Percentiles rank a stretch among this genome's conserved stretches.
These are phyloP conservation scores for Aplocera efformata DNA, from an alignment of 2,888 invertebrate species.

Conservation along the genomic window DNA sequence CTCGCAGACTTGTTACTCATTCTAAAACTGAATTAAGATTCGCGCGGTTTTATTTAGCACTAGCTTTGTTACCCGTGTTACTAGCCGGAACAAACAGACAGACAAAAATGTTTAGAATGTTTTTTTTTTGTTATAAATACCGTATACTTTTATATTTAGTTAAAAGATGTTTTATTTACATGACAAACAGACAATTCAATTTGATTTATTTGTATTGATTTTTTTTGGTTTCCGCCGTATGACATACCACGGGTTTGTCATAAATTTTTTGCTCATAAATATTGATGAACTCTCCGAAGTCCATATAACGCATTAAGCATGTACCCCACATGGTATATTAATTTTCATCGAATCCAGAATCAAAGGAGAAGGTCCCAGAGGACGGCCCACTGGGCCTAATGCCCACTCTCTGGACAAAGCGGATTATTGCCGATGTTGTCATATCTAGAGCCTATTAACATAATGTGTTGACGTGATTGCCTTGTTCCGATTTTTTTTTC, in stretches of 20 bases:
- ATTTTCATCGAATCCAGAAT: slow-evolving; percentile 72
- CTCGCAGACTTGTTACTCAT: not conserved
- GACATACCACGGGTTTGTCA: slow-evolving; percentile 22
- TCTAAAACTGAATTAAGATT: not conserved
- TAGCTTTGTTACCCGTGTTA: too few relatives aligned
- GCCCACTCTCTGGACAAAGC: slow-evolving; percentile 68
- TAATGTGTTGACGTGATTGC: slow-evolving; percentile 68
- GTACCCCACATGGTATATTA: slow-evolving; percentile 60
- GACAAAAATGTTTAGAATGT: too few relatives aligned
- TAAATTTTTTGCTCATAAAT: slow-evolving; percentile 40
- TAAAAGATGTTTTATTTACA: too few relatives aligned
- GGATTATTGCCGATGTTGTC: slow-evolving; percentile 74
- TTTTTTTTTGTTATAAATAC: too few relatives aligned
- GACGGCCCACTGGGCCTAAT: slow-evolving; percentile 55
- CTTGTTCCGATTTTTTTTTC: slow-evolving; percentile 56
- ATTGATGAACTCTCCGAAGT: slow-evolving; percentile 31
- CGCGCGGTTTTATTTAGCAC: slow-evolving; percentile 18
- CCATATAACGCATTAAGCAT: slow-evolving; percentile 47
- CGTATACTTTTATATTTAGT: too few relatives aligned
- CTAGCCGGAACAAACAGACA: too few relatives aligned
- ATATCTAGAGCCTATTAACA: slow-evolving; percentile 70
- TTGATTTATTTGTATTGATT: too few relatives aligned
- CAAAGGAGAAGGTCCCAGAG: slow-evolving; percentile 67
- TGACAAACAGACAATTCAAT: too few relatives aligned
- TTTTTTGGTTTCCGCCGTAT: slow-evolving; percentile 25